A percentile compares a stretch with the other conserved stretches of the same genome.
Conservation (phyloP, 2,797 vertebrate genomes). For the Phylloscopus collybita region DNA sequence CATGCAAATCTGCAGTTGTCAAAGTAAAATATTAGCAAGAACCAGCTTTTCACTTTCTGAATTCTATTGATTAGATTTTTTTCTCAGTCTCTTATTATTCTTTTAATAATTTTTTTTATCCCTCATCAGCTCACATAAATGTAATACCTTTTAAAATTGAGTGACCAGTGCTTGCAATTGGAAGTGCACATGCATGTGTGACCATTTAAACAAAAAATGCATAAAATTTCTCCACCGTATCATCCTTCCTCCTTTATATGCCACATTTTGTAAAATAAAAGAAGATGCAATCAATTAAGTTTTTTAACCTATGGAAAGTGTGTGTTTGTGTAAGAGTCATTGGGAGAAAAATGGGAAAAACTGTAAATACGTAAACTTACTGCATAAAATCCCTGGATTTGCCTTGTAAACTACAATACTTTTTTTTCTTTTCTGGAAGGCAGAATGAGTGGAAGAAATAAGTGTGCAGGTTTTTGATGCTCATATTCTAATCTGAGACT, state of each 20-base stretch:
- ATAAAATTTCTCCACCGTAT: background rate
- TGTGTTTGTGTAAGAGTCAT: background rate
- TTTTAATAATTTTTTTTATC: background rate
- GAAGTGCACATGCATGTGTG: background rate
- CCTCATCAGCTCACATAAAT: background rate
- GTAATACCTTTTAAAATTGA: background rate
- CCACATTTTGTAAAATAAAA: background rate
- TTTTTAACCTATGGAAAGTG: background rate
- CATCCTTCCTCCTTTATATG: background rate
- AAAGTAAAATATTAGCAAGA: background rate
- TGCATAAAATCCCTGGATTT: background rate
- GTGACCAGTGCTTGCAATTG: background rate
- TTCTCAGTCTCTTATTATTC: background rate
- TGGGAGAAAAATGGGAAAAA: background rate
- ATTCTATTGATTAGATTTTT: background rate
- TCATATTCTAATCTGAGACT: background rate
- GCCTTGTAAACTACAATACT: background rate
- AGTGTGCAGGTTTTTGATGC: fast-evolving
- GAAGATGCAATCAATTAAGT: background rate
- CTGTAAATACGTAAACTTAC: background rate
- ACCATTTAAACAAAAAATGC: background rate
- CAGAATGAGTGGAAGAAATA: background rate
- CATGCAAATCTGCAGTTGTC: background rate
- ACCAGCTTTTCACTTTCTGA: background rate
- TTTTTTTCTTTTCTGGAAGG: background rate